A percentile compares a stretch with the other conserved stretches of the same genome.
These are phyloP conservation scores for Eucera pruinosa DNA, from an alignment of 2,888 invertebrate genomes.

Conservation along the genomic window DNA sequence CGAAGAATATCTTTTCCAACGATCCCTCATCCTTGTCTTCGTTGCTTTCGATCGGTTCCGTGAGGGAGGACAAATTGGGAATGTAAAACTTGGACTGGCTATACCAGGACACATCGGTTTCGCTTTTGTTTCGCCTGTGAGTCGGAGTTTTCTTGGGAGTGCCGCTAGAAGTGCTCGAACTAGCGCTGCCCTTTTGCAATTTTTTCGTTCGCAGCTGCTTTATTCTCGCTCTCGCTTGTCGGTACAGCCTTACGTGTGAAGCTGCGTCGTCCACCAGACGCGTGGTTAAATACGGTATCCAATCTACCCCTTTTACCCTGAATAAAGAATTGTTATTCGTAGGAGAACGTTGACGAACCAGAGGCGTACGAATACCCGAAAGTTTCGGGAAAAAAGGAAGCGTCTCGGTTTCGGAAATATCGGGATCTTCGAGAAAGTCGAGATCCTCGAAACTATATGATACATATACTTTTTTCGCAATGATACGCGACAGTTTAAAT, in stretches of 20 bases:
- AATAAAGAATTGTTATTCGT: background rate
- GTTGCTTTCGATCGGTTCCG: slow-evolving; percentile 78
- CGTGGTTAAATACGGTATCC: slow-evolving; percentile 95
- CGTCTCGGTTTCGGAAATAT: too few relatives aligned
- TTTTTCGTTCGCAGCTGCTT: slow-evolving; percentile 75
- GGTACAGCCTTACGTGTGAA: slow-evolving; percentile 93
- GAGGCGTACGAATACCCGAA: too few relatives aligned
- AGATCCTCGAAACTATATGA: too few relatives aligned
- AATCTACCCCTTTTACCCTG: slow-evolving; percentile 93
- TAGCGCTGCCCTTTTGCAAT: slow-evolving; percentile 77
- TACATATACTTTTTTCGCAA: too few relatives aligned
- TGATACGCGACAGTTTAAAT: too few relatives aligned
- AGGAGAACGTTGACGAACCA: background rate
- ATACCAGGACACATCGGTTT: slow-evolving; percentile 89
- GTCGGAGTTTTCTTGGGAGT: slow-evolving; percentile 85
- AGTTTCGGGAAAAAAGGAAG: too few relatives aligned
- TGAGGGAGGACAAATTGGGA: slow-evolving; percentile 80
- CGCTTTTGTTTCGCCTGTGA: slow-evolving; percentile 90
- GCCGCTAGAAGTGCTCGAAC: slow-evolving; percentile 80
- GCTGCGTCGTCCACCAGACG: slow-evolving; percentile 95
- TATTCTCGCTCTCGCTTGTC: slow-evolving; percentile 88
- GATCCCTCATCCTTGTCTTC: slow-evolving; percentile 78
- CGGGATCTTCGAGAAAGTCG: too few relatives aligned
- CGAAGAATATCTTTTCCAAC: slow-evolving; percentile 93
- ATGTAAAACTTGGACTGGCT: slow-evolving; percentile 88